phyloP scores from a whole-genome alignment of 2,888 invertebrate species.

The Eurytoma adleriae region DNA sequence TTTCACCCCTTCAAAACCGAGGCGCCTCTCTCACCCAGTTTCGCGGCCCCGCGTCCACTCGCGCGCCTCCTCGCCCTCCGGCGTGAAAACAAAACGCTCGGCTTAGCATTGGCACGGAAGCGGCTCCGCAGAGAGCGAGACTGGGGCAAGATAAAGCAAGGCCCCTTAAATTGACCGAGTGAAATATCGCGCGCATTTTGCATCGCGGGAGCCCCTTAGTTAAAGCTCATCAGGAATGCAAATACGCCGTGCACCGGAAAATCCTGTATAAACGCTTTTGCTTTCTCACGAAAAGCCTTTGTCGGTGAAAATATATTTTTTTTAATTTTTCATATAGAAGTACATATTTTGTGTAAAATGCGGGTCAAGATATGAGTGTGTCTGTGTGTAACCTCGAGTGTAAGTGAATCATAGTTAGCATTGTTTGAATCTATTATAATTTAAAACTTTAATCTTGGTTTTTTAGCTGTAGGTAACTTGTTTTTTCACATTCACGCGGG shows the following conservation, averaged over 20 bases:
- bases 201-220: not conserved
- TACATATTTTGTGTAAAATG: too few species aligned
- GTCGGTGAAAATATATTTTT: too few species aligned
- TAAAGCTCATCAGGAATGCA: slow-evolving; percentile 8
- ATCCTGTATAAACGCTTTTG: too few species aligned
- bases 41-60: not conserved
- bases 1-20: slow-evolving; percentile 1
- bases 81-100: slow-evolving; percentile 37
- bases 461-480: too few species aligned
- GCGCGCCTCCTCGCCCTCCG: not conserved
- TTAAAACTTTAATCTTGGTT: too few species aligned
- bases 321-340: too few species aligned
- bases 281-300: too few species aligned
- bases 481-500: too few species aligned
- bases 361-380: too few species aligned
- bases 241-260: not conserved
- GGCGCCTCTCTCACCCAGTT: slow-evolving; percentile 11
- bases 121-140: not conserved
- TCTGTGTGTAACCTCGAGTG: too few species aligned
- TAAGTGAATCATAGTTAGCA: too few species aligned
- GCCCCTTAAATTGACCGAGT: slow-evolving; percentile 20
- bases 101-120: slow-evolving; percentile 30
- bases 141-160: slow-evolving; percentile 19
- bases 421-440: too few species aligned
- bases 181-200: slow-evolving; percentile 15